phyloP scores from a whole-genome alignment of 2,113 vertebrate species.

The Agelaius phoeniceus region DNA sequence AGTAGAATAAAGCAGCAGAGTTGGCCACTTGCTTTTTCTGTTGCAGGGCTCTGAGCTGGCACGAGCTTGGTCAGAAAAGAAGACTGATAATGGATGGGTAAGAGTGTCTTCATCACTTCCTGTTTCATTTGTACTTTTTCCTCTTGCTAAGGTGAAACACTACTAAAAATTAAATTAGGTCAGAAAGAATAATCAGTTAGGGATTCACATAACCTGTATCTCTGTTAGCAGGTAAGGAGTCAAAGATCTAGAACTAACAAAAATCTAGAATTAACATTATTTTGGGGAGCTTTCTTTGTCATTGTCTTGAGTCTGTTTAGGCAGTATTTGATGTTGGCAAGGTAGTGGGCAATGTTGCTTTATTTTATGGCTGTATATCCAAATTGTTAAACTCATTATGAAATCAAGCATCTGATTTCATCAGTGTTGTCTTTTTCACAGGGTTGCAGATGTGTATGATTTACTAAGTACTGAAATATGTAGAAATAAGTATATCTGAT shows the following conservation, averaged over 20 bases:
- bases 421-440: background rate
- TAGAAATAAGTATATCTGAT: background rate
- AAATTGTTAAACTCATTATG: background rate
- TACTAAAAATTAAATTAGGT: background rate
- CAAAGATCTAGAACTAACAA: background rate
- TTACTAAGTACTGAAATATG: background rate
- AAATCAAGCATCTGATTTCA: background rate
- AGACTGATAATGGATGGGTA: conserved; percentile 80
- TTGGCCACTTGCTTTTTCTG: background rate
- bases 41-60: conserved; percentile 82
- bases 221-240: background rate
- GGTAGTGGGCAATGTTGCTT: background rate
- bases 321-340: background rate
- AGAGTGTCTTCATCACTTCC: conserved; percentile 48
- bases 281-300: background rate
- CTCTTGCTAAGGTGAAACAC: background rate
- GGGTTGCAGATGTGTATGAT: background rate
- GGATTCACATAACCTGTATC: background rate
- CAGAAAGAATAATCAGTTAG: background rate
- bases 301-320: background rate
- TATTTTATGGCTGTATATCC: background rate
- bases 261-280: background rate
- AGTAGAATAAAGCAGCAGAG: background rate
- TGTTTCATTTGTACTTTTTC: background rate
- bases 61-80: conserved; percentile 84